A percentile compares a stretch with the other conserved stretches of the same genome.
Evolutionary conservation across 2,113 vertebrate genomes (phyloP).

Genomic region (Silurus meridionalis): DNA sequence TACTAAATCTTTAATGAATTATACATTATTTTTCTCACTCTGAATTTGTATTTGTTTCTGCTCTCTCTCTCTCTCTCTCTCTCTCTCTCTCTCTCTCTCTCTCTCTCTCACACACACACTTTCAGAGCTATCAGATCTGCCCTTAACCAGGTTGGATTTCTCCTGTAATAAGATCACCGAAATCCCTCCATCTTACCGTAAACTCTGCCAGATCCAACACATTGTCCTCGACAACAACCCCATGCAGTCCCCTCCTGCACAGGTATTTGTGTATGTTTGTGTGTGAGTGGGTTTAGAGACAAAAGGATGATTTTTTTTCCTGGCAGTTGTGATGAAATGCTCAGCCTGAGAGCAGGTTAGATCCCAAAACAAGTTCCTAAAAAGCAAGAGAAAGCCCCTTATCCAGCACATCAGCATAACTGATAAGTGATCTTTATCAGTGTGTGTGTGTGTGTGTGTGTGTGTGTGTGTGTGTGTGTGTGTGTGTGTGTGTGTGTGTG

Average conservation of each 20-base stretch:
- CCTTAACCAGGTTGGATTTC: constrained; percentile 93
- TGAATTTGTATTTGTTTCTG: background rate
- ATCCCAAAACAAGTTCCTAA: background rate
- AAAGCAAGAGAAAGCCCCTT: background rate
- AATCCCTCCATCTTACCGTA: constrained; percentile 90
- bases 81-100: background rate
- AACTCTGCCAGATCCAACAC: constrained; percentile 89
- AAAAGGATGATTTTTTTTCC: background rate
- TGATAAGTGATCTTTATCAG: background rate
- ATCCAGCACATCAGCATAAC: background rate
- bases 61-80: background rate
- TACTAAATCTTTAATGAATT: background rate
- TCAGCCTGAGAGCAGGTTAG: background rate
- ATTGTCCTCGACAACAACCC: constrained; percentile 97
- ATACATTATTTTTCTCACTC: background rate
- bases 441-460: background rate
- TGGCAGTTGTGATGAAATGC: background rate
- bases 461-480: background rate
- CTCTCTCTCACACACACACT: constrained; percentile 37
- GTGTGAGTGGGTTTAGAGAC: constrained; percentile 21
- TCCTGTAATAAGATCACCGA: constrained; percentile 98
- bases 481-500: background rate
- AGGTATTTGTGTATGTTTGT: constrained; percentile 74
- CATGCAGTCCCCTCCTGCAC: constrained; percentile 94
- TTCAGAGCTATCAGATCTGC: constrained; percentile 89